Base-by-base conservation (phyloP, 2,113 vertebrate genomes). In the Tiliqua scincoides region DNA sequence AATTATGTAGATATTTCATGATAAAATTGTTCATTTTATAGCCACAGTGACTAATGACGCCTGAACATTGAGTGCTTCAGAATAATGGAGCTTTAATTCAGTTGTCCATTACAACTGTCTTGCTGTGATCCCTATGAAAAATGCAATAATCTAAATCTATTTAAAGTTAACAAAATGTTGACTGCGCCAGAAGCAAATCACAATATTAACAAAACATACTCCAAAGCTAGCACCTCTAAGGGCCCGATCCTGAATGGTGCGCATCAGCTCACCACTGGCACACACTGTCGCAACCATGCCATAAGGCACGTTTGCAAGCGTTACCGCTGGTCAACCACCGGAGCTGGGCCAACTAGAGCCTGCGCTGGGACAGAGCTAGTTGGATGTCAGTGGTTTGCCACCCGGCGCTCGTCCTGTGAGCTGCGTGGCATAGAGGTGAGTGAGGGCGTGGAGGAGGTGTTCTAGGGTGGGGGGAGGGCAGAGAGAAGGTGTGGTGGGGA, bases 1-100 rank as follows among this genome's bases (percentile, higher is more conserved):
- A 91, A 94, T 89, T 79, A 87, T 87, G 91, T 87, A 89, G 3
- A 73, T 79, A 91, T 78, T 52, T 91, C 71, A 87, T 91, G 76
- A 93, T 32, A 85, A 86, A 95, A 87, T 82, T 93, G 63, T 83
- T 94, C 88, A 89, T 37, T 94, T 92, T 90, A 87, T 43, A 48
- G 83, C 79, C 87, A 65, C 25, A 43, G 67, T 84, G 88, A 68
- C 82, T 93, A 94, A 93, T 70, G 82, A 87, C n/a, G 73, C 71
- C 57, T 95, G 82, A 95, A 92, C 89, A 91, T 90, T 71, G 43
- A 85, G 3, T 82, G 89, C 54, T 87, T 76, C 43, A 87, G 70
- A 90, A 87, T 73, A 94, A 93, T 80, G 85, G 67, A 90, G 93
- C 92, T 95, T 94, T 92, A 94, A 93, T 70, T 83, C 21, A n/a